Base-by-base conservation (phyloP, 1,140 invertebrate genomes). In the Theocolax elegans region DNA sequence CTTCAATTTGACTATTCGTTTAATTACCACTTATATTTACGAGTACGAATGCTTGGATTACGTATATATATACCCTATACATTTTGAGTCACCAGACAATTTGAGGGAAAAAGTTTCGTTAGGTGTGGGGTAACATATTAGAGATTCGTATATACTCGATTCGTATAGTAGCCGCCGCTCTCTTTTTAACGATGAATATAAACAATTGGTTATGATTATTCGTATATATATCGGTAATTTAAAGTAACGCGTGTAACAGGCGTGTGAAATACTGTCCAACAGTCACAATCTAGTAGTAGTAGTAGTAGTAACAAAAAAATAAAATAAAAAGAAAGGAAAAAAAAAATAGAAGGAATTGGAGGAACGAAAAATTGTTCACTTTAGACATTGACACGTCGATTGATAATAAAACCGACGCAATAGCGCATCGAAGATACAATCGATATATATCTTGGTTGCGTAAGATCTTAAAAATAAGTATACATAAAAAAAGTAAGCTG, bases 181-280 rank as follows among this genome's bases (percentile, higher is more conserved):
- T n/a, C n/a, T n/a, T n/a, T n/a, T n/a, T n/a, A n/a, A n/a, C n/a
- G n/a, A n/a, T n/a, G n/a, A n/a, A n/a, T n/a, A n/a, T n/a, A n/a
- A n/a, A n/a, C n/a, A n/a, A n/a, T 46, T 46, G 6, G 15, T 46
- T 7, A 21, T 25, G 48, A 49, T 21, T 13, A 25, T 49, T 49
- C 21, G 17, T 23, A 49, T 17, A 3, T 17, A 19, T 21, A 13
- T 21, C 13, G 19, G 17, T 7, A 13, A 25, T 25, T 40, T 51
- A 54, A 51, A 62, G 40, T 51, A 35, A 68, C 25, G 27, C 44
- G 35, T 10, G n/a, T 51, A 44, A 15, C 25, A 17, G 27, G 69
- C 54, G 54, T 64, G 62, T 60, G 59, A 17, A 71, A 71, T 71
- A 71, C 69, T 71, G 69, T 66, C 62, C 62, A 66, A 71, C 69